phyloP scores from a whole-genome alignment of 2,888 invertebrate genomes.

The Drosophila neonasuta region DNA sequence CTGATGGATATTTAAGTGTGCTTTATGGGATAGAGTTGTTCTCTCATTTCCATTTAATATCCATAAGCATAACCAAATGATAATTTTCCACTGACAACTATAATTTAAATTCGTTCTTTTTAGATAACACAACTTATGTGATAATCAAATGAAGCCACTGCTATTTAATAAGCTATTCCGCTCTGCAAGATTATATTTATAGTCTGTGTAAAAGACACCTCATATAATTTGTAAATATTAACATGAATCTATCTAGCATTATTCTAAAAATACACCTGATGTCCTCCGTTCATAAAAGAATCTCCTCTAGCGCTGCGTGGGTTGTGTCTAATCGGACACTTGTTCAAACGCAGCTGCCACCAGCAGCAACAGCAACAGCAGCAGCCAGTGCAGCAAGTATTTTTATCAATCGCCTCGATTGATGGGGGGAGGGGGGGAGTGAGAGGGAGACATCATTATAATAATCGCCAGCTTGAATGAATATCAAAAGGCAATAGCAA shows the following conservation, averaged over 20 bases:
- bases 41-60: no score
- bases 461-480: constrained; percentile 59
- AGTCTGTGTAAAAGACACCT: no score
- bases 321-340: constrained; percentile 48
- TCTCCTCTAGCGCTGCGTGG: constrained; percentile 12
- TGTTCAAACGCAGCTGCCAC: constrained; percentile 11
- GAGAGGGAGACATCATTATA: constrained; percentile 22
- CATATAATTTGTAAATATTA: neutral
- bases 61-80: no score
- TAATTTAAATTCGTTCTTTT: no score
- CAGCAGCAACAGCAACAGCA: no score
- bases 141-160: no score
- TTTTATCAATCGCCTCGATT: constrained; percentile 36
- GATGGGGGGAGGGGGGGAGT: neutral
- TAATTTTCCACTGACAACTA: no score
- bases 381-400: constrained; percentile 2
- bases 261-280: neutral
- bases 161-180: no score
- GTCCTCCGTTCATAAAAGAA: neutral
- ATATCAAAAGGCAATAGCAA: constrained; percentile 61
- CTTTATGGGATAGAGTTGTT: no score
- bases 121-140: no score
- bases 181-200: no score
- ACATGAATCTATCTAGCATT: neutral
- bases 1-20: no score